These are phyloP conservation scores for Poeciliopsis presidionis DNA, from an alignment of 2,797 vertebrate genomes.

Conservation along the genomic window DNA sequence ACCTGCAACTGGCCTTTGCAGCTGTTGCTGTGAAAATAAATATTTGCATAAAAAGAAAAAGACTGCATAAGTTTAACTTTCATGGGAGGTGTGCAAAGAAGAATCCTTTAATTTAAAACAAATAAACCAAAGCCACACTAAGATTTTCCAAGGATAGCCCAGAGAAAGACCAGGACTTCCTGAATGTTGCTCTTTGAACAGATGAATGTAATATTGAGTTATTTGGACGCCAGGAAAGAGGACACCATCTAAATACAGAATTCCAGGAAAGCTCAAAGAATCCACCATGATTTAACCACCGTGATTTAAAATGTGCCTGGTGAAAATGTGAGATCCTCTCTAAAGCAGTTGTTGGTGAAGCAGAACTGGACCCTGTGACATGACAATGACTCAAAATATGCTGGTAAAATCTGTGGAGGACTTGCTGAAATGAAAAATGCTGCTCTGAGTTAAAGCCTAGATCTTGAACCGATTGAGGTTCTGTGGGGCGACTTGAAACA, in stretches of 20 bases:
- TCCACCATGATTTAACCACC: neutral
- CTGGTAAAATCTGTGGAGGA: neutral
- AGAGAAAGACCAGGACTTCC: neutral
- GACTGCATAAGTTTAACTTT: neutral
- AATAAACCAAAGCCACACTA: neutral
- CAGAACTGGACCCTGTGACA: neutral
- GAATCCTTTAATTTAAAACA: neutral
- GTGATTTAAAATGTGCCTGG: neutral
- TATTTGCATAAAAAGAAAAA: neutral
- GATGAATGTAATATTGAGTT: neutral
- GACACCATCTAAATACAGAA: neutral
- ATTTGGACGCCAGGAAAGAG: neutral
- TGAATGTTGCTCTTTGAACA: neutral
- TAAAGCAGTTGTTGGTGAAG: neutral
- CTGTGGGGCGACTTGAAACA: constrained; percentile 1
- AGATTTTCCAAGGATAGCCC: neutral
- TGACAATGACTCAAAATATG: neutral
- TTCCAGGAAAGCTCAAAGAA: neutral
- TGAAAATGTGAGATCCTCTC: neutral
- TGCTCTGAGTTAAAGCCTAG: neutral
- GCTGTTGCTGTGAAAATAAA: neutral
- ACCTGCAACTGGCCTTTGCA: neutral
- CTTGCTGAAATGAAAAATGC: neutral
- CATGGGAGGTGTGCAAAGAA: neutral
- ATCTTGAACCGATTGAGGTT: neutral